A percentile compares a stretch with the other conserved stretches of the same genome.
Conservation (phyloP, 1,140 invertebrate genomes). For the Dinoponera quadriceps region DNA sequence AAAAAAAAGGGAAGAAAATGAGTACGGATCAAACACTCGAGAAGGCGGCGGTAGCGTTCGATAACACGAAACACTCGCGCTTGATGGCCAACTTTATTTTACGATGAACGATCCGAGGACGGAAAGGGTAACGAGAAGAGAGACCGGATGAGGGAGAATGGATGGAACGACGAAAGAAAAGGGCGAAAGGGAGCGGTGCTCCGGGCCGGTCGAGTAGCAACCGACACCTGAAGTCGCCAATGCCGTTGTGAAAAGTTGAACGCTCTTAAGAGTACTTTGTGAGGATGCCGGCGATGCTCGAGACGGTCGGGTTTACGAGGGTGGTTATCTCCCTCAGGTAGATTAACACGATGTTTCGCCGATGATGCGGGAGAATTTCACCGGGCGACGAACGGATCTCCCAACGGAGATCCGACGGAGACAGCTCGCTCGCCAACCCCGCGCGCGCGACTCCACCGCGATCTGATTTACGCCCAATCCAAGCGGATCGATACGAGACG, state of each 20-base stretch:
- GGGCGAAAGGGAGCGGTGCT: neutral
- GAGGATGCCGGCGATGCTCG: conserved; percentile 2
- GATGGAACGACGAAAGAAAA: neutral
- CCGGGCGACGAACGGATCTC: neutral
- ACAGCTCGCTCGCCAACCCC: neutral
- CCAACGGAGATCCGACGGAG: neutral
- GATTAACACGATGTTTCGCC: conserved; percentile 30
- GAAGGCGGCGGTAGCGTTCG: conserved; percentile 52
- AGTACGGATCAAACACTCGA: conserved; percentile 47
- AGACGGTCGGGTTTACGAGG: conserved; percentile 29
- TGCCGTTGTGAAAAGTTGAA: conserved; percentile 64
- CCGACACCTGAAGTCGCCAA: conserved; percentile 45
- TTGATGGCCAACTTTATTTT: conserved; percentile 65
- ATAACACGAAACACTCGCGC: conserved; percentile 57
- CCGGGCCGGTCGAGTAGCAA: conserved; percentile 55
- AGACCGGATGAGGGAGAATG: conserved; percentile 21
- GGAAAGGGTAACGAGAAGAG: neutral
- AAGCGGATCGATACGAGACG: conserved; percentile 13
- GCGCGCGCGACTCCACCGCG: neutral
- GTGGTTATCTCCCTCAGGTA: neutral
- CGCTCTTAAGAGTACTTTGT: conserved; percentile 48
- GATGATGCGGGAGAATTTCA: neutral
- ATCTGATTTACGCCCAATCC: conserved; percentile 2
- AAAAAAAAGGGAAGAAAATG: neutral
- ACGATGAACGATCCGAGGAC: conserved; percentile 10